Percentiles rank a stretch among this genome's conserved stretches.
phyloP scores from a whole-genome alignment of 2,797 vertebrate genomes.

The Kryptopterus vitreolus region DNA sequence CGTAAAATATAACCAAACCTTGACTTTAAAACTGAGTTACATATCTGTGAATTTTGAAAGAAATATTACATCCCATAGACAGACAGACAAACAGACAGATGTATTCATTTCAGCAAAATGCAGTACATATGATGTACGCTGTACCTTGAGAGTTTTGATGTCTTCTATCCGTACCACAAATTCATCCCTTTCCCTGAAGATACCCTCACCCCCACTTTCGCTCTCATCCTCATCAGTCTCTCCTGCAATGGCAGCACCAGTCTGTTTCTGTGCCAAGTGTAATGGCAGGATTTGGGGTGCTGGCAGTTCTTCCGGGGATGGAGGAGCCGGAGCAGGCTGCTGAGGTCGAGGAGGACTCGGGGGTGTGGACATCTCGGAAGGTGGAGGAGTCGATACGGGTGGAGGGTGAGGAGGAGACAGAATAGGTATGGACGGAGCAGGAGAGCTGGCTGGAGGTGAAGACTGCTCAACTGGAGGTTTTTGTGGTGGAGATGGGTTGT shows the following conservation, averaged over 20 bases:
- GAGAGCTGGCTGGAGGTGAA: slow-evolving; percentile 57
- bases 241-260: slow-evolving; percentile 85
- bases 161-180: slow-evolving; percentile 91
- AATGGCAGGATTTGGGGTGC: slow-evolving; percentile 79
- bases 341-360: slow-evolving; percentile 58
- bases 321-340: slow-evolving; percentile 66
- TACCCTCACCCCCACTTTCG: slow-evolving; percentile 91
- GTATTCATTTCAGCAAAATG: too few species aligned
- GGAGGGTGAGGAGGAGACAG: slow-evolving; percentile 60
- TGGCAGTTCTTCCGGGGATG: slow-evolving; percentile 80
- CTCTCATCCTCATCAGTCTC: slow-evolving; percentile 90
- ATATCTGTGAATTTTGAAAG: too few species aligned
- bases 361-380: slow-evolving; percentile 67
- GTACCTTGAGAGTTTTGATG: slow-evolving; percentile 87
- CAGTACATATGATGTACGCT: too few species aligned
- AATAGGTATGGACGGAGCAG: slow-evolving; percentile 56
- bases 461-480: slow-evolving; percentile 47
- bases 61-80: too few species aligned
- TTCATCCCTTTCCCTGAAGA: slow-evolving; percentile 90
- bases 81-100: too few species aligned
- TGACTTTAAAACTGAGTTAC: too few species aligned
- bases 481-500: slow-evolving; percentile 53
- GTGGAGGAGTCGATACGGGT: slow-evolving; percentile 66
- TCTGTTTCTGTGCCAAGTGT: slow-evolving; percentile 90
- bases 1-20: too few species aligned